Evolutionary conservation across 64 coral and sea anemone genomes (phyloP).

Genomic region (Porites australiensis): DNA sequence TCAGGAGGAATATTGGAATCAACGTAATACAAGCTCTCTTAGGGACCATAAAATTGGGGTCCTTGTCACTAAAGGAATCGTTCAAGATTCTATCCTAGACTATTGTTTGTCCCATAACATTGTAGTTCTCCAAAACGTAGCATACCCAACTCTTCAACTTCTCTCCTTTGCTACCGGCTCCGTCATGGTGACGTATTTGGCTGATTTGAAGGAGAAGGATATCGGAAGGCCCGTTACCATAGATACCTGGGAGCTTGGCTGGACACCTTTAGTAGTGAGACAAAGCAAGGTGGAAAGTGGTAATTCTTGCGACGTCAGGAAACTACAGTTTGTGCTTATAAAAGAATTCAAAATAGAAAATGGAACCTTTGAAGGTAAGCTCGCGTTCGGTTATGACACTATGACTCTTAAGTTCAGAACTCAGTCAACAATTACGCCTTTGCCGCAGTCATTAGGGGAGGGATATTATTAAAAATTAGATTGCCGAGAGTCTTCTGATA

Average conservation of each 20-base stretch:
- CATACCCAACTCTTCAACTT: conserved; percentile 26
- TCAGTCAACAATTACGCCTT: no score
- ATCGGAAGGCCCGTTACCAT: conserved; percentile 56
- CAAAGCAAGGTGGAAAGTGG: background rate
- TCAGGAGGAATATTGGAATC: conserved; percentile 13
- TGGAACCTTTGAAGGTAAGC: background rate
- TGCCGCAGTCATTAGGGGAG: no score
- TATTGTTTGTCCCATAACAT: conserved; percentile 44
- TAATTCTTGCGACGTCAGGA: background rate
- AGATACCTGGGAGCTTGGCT: conserved; percentile 29
- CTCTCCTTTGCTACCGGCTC: conserved; percentile 39
- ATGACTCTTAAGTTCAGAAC: no score
- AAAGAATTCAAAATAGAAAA: background rate
- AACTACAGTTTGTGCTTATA: conserved; percentile 9
- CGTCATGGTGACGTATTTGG: conserved; percentile 19
- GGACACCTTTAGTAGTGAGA: background rate
- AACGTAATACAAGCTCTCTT: background rate
- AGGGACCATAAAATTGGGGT: conserved; percentile 23
- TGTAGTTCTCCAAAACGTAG: conserved; percentile 23
- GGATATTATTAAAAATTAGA: no score
- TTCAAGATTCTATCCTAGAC: conserved; percentile 35
- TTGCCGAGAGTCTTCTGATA: no score
- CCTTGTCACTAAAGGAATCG: conserved; percentile 36
- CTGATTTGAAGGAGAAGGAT: conserved; percentile 41
- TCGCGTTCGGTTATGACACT: no score